Percentiles rank a stretch among this genome's conserved stretches.
Evolutionary conservation across 2,888 invertebrate genomes (phyloP).

Genomic region (Cheiracanthium punctorium): DNA sequence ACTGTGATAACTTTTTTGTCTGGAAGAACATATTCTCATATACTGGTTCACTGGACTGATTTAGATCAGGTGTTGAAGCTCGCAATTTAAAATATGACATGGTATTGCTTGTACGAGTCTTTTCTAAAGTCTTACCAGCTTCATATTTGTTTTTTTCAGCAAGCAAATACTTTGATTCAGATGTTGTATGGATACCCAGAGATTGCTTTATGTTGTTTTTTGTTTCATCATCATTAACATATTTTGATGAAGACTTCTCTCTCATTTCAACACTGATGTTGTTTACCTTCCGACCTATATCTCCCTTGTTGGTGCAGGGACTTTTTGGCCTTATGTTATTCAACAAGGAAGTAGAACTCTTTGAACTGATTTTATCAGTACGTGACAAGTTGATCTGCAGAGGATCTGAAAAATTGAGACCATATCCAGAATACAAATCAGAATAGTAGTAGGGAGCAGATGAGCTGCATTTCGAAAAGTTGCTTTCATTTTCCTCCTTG

Average conservation of each 20-base stretch:
- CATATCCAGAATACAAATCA: slow-evolving; percentile 78
- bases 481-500: slow-evolving; percentile 30
- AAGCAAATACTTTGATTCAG: slow-evolving; percentile 69
- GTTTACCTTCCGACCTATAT: slow-evolving; percentile 72
- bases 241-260: slow-evolving; percentile 10
- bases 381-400: slow-evolving; percentile 73
- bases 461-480: slow-evolving; percentile 51
- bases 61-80: slow-evolving; percentile 68
- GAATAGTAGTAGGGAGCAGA: slow-evolving; percentile 88
- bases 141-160: slow-evolving; percentile 70
- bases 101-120: slow-evolving; percentile 54
- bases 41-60: slow-evolving; percentile 60
- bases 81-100: slow-evolving; percentile 62
- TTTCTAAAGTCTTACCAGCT: slow-evolving; percentile 70
- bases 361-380: slow-evolving; percentile 55
- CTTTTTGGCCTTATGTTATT: slow-evolving; percentile 70
- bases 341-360: slow-evolving; percentile 44
- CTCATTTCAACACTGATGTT: slow-evolving; percentile 62
- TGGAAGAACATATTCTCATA: slow-evolving; percentile 62
- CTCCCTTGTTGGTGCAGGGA: slow-evolving; percentile 65
- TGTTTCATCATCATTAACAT: slow-evolving; percentile 26
- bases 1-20: slow-evolving; percentile 78
- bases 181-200: slow-evolving; percentile 50
- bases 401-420: slow-evolving; percentile 34
- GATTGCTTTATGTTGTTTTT: slow-evolving; percentile 49